phyloP scores from a whole-genome alignment of 2,797 vertebrate genomes.

The Fistularia tabacaria region DNA sequence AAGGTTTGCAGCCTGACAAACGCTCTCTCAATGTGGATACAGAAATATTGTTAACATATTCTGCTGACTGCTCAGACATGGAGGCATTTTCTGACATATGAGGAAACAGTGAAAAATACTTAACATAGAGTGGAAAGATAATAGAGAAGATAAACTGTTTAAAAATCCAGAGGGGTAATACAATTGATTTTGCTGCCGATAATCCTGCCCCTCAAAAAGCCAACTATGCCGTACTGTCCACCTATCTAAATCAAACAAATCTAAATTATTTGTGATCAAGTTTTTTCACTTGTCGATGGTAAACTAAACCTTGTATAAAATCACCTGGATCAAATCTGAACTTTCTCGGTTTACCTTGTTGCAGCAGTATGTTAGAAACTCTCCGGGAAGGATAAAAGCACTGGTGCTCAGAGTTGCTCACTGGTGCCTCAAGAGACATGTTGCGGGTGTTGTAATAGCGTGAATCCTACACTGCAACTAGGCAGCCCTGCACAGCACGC shows the following conservation, averaged over 20 bases:
- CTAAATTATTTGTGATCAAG: neutral
- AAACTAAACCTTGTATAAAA: neutral
- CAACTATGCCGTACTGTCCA: neutral
- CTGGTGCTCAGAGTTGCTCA: conserved; percentile 65
- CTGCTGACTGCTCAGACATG: conserved; percentile 8
- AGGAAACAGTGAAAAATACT: conserved; percentile 9
- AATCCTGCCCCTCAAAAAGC: too few relatives aligned
- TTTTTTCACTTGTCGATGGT: too few relatives aligned
- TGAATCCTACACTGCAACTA: conserved; percentile 61
- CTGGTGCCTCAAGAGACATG: conserved; percentile 68
- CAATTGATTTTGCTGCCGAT: neutral
- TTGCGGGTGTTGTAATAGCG: conserved; percentile 69
- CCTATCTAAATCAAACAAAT: conserved; percentile 16
- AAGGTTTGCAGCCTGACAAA: conserved; percentile 67
- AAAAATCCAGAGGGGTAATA: conserved; percentile 2
- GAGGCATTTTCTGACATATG: conserved; percentile 2
- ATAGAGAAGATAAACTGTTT: neutral
- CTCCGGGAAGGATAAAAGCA: conserved; percentile 57
- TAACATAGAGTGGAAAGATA: neutral
- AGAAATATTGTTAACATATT: conserved; percentile 58
- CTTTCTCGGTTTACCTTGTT: conserved; percentile 41
- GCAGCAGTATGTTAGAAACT: conserved; percentile 47
- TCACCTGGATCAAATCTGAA: conserved; percentile 9
- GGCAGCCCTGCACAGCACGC: conserved; percentile 64
- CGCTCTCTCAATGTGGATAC: conserved; percentile 65